Conservation (phyloP, 2,797 vertebrate species). For the Gallirallus australis region DNA sequence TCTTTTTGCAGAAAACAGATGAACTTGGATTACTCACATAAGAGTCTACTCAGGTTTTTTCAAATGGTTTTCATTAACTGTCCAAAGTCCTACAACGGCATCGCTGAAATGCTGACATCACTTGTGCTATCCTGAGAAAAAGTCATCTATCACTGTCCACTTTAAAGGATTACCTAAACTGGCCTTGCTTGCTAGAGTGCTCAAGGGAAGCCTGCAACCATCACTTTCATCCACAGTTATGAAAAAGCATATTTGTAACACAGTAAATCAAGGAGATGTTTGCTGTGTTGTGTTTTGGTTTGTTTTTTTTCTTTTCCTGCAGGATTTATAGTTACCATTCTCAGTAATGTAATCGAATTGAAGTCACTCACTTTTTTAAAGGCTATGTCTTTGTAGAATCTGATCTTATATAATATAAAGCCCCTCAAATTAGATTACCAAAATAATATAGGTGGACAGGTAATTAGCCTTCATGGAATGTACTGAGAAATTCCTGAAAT, state of each 20-base stretch:
- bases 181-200: not conserved
- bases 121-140: not conserved
- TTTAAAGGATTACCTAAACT: not conserved
- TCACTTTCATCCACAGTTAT: not conserved
- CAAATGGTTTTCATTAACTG: not conserved
- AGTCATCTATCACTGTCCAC: not conserved
- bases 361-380: not conserved
- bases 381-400: not conserved
- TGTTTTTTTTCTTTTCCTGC: not conserved
- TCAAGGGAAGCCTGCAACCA: not conserved
- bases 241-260: not conserved
- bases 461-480: not conserved
- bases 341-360: not conserved
- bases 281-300: too few relatives aligned
- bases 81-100: not conserved
- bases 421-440: not conserved
- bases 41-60: not conserved
- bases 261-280: not conserved
- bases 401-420: not conserved
- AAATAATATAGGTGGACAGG: not conserved
- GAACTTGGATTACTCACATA: not conserved
- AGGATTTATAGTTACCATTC: not conserved
- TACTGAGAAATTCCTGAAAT: not conserved
- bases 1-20: not conserved
- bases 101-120: not conserved